Conservation (phyloP, 1,140 invertebrate species). For the Aphaenogaster ashmeadi region DNA sequence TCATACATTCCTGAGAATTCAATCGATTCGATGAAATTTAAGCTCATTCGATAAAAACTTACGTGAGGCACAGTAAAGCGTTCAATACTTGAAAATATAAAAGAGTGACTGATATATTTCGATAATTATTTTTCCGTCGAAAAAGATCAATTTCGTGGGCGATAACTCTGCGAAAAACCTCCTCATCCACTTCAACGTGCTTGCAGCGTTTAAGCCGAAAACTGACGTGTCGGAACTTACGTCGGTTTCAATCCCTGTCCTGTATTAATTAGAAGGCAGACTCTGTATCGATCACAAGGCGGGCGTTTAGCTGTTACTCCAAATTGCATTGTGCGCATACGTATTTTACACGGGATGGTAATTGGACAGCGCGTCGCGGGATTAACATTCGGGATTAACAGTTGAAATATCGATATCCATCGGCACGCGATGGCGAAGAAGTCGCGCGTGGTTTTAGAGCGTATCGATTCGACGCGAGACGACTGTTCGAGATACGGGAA, state of each 20-base stretch:
- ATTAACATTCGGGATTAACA: conserved; percentile 6
- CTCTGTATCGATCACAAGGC: background rate
- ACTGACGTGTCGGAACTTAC: background rate
- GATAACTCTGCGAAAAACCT: background rate
- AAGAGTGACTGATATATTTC: background rate
- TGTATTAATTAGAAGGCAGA: background rate
- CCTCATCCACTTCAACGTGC: background rate
- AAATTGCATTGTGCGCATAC: conserved; percentile 23
- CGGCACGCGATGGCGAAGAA: conserved; percentile 38
- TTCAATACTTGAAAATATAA: background rate
- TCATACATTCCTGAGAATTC: background rate
- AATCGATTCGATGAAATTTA: background rate
- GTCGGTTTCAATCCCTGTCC: conserved; percentile 17
- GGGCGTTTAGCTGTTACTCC: conserved; percentile 3
- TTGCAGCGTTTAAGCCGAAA: background rate
- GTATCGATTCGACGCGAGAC: conserved; percentile 47
- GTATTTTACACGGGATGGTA: conserved; percentile 37
- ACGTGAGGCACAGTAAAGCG: too few species aligned
- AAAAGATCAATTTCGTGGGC: background rate
- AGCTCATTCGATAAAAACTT: background rate
- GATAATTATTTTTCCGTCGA: background rate
- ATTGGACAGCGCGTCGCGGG: conserved; percentile 10
- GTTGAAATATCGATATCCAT: conserved; percentile 28
- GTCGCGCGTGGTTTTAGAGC: background rate
- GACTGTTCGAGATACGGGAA: background rate